A percentile compares a stretch with the other conserved stretches of the same genome.
Evolutionary conservation across 2,113 vertebrate species (phyloP).

Genomic region (Nothoprocta pentlandii): DNA sequence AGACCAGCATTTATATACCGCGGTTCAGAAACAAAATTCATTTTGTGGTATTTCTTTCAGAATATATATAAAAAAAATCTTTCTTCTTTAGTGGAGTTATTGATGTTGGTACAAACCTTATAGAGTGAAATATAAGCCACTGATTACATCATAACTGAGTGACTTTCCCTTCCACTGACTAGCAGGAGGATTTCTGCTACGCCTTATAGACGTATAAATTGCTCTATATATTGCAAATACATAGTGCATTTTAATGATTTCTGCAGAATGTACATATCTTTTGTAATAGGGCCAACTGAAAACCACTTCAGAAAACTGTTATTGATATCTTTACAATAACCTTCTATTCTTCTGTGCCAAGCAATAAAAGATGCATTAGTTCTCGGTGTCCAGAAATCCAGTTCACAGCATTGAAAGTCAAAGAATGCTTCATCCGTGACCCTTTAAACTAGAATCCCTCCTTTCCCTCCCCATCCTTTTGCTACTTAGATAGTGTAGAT

Average conservation of each 20-base stretch:
- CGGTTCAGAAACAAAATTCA: neutral
- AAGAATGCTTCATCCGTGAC: conserved; percentile 54
- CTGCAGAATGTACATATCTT: neutral
- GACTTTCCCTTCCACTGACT: neutral
- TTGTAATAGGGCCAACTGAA: conserved; percentile 47
- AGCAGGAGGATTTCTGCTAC: neutral
- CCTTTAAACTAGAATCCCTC: conserved; percentile 17
- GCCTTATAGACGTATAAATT: neutral
- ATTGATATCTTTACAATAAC: conserved; percentile 54
- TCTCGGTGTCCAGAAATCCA: conserved; percentile 17
- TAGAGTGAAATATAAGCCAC: conserved; percentile 58
- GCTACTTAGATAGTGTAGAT: conserved; percentile 8
- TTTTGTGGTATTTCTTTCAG: conserved; percentile 8
- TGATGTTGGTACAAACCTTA: conserved; percentile 30
- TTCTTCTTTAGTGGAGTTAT: conserved; percentile 6
- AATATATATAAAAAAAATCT: neutral
- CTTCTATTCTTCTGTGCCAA: neutral
- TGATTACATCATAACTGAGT: conserved; percentile 50
- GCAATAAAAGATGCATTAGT: conserved; percentile 63
- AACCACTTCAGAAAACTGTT: conserved; percentile 44
- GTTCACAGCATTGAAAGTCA: conserved; percentile 19
- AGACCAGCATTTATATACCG: neutral
- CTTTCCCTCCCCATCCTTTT: neutral
- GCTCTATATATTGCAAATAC: conserved; percentile 17
- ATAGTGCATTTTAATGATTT: conserved; percentile 23